These are phyloP conservation scores for Hoplostethus atlanticus DNA, from an alignment of 2,797 vertebrate species.

Conservation along the genomic window DNA sequence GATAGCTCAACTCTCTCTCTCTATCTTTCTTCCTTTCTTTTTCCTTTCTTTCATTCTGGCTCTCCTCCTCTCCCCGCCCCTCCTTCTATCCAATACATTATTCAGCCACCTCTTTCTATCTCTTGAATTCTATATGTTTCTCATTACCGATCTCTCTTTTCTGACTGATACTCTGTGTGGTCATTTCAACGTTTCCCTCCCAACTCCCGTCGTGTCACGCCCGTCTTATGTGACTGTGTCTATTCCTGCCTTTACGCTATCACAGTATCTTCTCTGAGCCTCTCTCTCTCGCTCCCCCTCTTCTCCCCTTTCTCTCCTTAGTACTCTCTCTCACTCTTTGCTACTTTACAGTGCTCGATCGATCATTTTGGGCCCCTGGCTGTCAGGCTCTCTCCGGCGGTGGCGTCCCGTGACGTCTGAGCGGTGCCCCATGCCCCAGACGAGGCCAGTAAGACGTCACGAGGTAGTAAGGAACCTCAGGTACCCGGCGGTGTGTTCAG, in stretches of 20 bases:
- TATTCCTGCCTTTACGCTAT: not conserved
- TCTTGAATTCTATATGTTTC: constrained; percentile 64
- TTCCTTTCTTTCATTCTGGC: constrained; percentile 59
- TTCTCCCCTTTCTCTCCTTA: not conserved
- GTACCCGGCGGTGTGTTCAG: not conserved
- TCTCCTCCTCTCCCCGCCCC: constrained; percentile 62
- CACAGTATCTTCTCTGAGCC: not conserved
- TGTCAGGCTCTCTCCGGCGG: constrained; percentile 20
- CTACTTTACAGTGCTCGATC: constrained; percentile 24
- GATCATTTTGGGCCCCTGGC: constrained; percentile 37
- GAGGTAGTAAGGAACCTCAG: not conserved
- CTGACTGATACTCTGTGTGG: constrained; percentile 57
- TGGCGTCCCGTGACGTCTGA: constrained; percentile 43
- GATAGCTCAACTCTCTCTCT: constrained; percentile 49
- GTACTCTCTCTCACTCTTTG: not conserved
- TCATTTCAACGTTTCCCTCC: constrained; percentile 10
- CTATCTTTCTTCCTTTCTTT: constrained; percentile 23
- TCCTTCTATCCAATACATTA: constrained; percentile 70
- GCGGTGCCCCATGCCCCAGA: constrained; percentile 5
- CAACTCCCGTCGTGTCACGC: too few relatives aligned
- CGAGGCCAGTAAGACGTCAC: constrained; percentile 5
- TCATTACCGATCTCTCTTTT: constrained; percentile 63
- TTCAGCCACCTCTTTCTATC: constrained; percentile 71
- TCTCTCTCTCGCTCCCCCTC: not conserved
- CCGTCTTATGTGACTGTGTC: not conserved